Evolutionary conservation across 2,888 invertebrate genomes (phyloP), one percentile per base, ranked within the genome.

Genomic region (Halictus ligatus): DNA sequence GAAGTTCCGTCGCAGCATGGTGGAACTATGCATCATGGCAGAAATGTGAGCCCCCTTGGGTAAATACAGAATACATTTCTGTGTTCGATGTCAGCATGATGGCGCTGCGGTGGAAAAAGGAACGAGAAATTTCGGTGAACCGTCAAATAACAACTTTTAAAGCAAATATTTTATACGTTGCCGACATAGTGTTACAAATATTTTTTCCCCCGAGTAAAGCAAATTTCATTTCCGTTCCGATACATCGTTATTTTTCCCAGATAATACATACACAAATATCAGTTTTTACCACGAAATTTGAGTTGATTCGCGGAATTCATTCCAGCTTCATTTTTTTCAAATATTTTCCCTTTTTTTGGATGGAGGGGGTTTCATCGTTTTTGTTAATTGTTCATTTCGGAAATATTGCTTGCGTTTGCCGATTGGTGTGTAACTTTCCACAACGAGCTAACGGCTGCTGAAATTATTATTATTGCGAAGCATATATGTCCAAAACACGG

Each of bases 1-100:
- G 4, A 60, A 25, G 25, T 25, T 25, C 0, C 25, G 60, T 60
- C 13, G 60, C 13, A 25, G 60, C 21, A 54, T 54, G 54, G 25
- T 15, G 25, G 13, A 60, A 25, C 21, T 40, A 40, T 50, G 67
- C 15, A n/a, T 35, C 67, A n/a, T 35, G 21, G 21, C 40, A 50
- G 48, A 69, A 35, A 15, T 77, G 50, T 40, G 35, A 77, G 25
- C n/a, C 77, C 50, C 69, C 46, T 40, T 40, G 77, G 40, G 69
- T 77, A 77, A 69, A 77, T 69, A 50, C 21, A 15, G 21, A n/a
- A 75, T 25, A 10, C 60, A 40, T 64, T n/a, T n/a, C 35, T 58
- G 58, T 21, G 13, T 75, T 40, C 58, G 40, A 58, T 15, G 18
- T n/a, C 21, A 40, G 21, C n/a, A 18, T 10, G 64, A 64, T 46